These are phyloP conservation scores for Tenthredo mesomela DNA, from an alignment of 2,888 invertebrate genomes.

Conservation along the genomic window DNA sequence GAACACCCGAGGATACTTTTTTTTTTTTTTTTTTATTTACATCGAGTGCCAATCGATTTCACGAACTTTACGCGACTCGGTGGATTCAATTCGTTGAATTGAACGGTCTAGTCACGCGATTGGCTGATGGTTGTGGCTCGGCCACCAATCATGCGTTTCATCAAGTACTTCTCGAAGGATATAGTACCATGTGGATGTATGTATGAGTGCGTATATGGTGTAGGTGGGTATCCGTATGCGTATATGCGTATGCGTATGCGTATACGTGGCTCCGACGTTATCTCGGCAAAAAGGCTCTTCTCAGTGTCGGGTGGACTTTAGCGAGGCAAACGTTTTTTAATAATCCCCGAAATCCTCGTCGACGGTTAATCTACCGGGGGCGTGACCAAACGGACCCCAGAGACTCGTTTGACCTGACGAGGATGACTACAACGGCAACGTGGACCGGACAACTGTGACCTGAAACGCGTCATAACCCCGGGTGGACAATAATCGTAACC, in stretches of 20 bases:
- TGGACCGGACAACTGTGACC: constrained; percentile 45
- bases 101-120: constrained; percentile 34
- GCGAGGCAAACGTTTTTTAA: constrained; percentile 47
- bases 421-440: constrained; percentile 33
- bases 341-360: constrained; percentile 47
- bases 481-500: constrained; percentile 51
- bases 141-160: constrained; percentile 1
- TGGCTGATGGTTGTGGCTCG: constrained; percentile 6
- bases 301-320: background rate
- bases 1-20: constrained; percentile 39
- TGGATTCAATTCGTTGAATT: constrained; percentile 43
- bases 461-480: constrained; percentile 50
- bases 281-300: background rate
- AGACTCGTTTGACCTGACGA: constrained; percentile 45
- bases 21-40: constrained; percentile 49
- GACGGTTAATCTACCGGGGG: constrained; percentile 46
- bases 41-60: constrained; percentile 46
- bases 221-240: background rate
- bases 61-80: constrained; percentile 33
- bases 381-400: constrained; percentile 37
- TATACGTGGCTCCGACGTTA: background rate
- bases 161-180: background rate
- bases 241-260: background rate
- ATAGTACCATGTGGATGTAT: background rate
- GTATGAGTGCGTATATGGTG: constrained; percentile 3